Base-by-base conservation (phyloP, 2,888 invertebrate species). In the Hipparchia semele region DNA sequence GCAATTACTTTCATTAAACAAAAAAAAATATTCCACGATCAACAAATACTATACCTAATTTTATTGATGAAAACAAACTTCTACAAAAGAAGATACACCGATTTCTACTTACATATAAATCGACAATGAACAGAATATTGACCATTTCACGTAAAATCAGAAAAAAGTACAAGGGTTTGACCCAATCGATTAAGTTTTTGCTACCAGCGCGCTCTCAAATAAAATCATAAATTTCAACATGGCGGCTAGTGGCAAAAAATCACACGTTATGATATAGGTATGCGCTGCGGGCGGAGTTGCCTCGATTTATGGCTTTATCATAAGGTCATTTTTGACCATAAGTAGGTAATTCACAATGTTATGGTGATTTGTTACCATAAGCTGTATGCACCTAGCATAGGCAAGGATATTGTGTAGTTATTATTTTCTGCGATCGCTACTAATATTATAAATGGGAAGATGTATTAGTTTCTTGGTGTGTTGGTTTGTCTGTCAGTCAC, bases 221-320 rank as follows among this genome's bases (percentile, higher is more conserved):
- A 86, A 90, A 90, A 92, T 90, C 91, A 91, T 91, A 91, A 91
- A 92, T 91, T 88, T 84, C 81, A 83, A 81, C 77, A 83, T 82
- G 82, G 84, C 83, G 82, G 80, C 76, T 77, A 73, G 86, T 87
- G 83, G 90, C 89, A 91, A 92, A 92, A 91, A 92, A 87, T 69
- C 87, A 85, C 87, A 76, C 82, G 82, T 85, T 82, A 86, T 87
- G 84, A 86, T 85, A 77, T 74, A 54, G 76, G 73, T 73, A 72
- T 75, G 70, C 76, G 83, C 82, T 76, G 72, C 82, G 79, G 87
- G 88, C 88, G 88, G 82, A 87, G 86, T 81, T 74, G 61, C 78
- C 79, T 81, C 83, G 82, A 91, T 91, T 91, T 91, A 91, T 91
- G 90, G 87, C 91, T 91, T 87, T 83, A 90, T 91, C 87, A 83